phyloP scores from a whole-genome alignment of 2,888 invertebrate species.

The Hyalella azteca region DNA sequence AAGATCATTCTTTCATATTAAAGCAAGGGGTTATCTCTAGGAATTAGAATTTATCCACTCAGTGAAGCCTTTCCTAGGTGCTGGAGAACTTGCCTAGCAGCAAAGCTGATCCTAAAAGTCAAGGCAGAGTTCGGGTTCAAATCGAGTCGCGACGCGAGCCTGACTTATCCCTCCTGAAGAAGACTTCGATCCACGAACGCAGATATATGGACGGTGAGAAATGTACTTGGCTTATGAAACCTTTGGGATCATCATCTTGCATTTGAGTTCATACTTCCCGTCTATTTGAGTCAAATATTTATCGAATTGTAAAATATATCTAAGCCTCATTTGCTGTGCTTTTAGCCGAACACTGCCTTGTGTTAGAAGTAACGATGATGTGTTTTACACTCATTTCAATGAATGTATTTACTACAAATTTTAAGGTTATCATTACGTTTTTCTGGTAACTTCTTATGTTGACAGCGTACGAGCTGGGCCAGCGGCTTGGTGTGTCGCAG shows the following conservation, averaged over 20 bases:
- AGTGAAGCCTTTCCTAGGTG: too few species aligned
- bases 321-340: too few species aligned
- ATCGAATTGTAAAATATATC: too few species aligned
- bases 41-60: too few species aligned
- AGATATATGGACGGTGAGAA: neutral
- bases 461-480: conserved; percentile 62
- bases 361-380: too few species aligned
- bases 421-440: too few species aligned
- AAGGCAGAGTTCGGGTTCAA: conserved; percentile 70
- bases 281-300: too few species aligned
- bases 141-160: conserved; percentile 69
- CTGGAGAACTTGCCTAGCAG: conserved; percentile 66
- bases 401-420: too few species aligned
- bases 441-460: neutral
- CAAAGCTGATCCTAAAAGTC: conserved; percentile 68
- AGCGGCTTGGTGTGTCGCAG: conserved; percentile 67
- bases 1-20: neutral
- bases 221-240: too few species aligned
- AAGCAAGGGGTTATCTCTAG: neutral
- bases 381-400: too few species aligned
- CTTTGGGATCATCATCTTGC: neutral
- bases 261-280: neutral
- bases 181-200: conserved; percentile 61
- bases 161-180: conserved; percentile 61
- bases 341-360: too few species aligned